Evolutionary conservation across 2,113 vertebrate species (phyloP).

Genomic region (Albula glossodonta): DNA sequence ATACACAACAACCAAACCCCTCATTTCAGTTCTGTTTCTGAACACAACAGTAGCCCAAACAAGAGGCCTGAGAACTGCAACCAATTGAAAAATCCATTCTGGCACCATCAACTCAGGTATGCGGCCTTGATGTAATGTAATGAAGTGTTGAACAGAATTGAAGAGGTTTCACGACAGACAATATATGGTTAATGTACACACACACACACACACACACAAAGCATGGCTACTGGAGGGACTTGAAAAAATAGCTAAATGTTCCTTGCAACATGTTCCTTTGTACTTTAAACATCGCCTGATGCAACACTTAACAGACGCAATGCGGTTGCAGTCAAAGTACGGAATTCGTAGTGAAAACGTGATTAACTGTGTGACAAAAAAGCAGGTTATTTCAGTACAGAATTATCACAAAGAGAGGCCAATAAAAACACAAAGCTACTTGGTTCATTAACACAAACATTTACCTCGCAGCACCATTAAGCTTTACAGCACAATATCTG

Average conservation of each 20-base stretch:
- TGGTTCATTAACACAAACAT: too few relatives aligned
- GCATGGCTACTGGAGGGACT: too few relatives aligned
- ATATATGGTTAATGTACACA: not conserved
- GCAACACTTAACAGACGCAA: not conserved
- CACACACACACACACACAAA: not conserved
- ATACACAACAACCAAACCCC: too few relatives aligned
- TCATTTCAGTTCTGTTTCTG: too few relatives aligned
- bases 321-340: not conserved
- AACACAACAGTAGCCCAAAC: too few relatives aligned
- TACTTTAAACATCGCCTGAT: not conserved
- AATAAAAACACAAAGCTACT: not conserved
- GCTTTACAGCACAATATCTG: not conserved
- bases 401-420: not conserved
- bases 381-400: not conserved
- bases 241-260: too few relatives aligned
- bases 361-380: not conserved
- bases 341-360: not conserved
- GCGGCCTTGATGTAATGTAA: too few relatives aligned
- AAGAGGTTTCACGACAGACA: too few relatives aligned
- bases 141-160: too few relatives aligned
- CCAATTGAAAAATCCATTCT: too few relatives aligned
- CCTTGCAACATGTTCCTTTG: not conserved
- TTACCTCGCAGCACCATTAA: not conserved
- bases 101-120: too few relatives aligned
- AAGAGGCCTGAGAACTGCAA: too few relatives aligned